These are phyloP conservation scores for Heliconius charithonia DNA, from an alignment of 2,888 invertebrate genomes.

Conservation along the genomic window DNA sequence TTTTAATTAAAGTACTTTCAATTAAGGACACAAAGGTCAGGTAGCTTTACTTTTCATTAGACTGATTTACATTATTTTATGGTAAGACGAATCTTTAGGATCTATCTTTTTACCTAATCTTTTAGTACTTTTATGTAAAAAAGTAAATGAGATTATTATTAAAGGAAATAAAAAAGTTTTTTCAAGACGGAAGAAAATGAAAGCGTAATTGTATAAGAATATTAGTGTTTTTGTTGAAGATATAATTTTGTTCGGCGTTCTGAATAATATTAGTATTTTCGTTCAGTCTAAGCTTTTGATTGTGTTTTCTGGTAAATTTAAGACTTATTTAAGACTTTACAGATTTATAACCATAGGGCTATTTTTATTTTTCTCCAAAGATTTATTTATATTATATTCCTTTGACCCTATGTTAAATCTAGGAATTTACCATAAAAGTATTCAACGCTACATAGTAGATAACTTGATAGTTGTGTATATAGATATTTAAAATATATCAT, in stretches of 20 bases:
- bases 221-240: constrained; percentile 4
- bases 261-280: constrained; percentile 1
- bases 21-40: constrained; percentile 23
- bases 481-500: too few species aligned
- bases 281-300: not conserved
- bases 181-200: constrained; percentile 12
- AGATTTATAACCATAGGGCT: not conserved
- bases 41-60: constrained; percentile 7
- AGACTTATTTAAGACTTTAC: too few species aligned
- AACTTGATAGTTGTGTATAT: not conserved
- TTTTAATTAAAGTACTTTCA: constrained; percentile 30
- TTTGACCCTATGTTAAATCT: not conserved
- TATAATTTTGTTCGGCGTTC: not conserved
- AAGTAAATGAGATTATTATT: constrained; percentile 23
- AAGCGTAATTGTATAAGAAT: not conserved
- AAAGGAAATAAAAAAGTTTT: constrained; percentile 14
- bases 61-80: constrained; percentile 17
- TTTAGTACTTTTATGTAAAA: constrained; percentile 17
- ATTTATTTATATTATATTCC: not conserved
- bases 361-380: not conserved
- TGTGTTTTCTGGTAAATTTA: not conserved
- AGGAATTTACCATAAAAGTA: not conserved
- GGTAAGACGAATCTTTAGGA: not conserved
- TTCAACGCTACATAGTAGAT: not conserved
- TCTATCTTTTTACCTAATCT: constrained; percentile 10